These are phyloP conservation scores for Lepisosteus oculatus DNA, from an alignment of 2,113 vertebrate genomes.

Conservation along the genomic window DNA sequence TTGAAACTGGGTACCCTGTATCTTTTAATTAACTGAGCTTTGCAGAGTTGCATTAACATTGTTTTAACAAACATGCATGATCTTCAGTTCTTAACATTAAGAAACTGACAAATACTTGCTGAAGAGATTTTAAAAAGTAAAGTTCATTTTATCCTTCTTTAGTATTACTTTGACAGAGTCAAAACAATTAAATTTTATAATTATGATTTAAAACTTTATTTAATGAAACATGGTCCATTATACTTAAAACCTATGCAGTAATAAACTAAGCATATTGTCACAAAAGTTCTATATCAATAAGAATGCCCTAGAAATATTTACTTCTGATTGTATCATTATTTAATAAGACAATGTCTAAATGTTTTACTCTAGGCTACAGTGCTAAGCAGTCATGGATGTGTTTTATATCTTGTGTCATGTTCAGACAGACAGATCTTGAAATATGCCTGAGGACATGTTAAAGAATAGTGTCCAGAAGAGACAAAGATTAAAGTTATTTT, in stretches of 20 bases:
- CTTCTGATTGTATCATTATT: slow-evolving; percentile 34
- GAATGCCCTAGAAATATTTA: slow-evolving; percentile 24
- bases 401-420: slow-evolving; percentile 6
- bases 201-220: neutral
- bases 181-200: slow-evolving; percentile 28
- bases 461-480: too few relatives aligned
- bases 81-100: too few relatives aligned
- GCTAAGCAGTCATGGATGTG: slow-evolving; percentile 16
- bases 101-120: too few relatives aligned
- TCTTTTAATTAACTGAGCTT: too few relatives aligned
- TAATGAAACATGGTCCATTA: neutral
- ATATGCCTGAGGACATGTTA: neutral
- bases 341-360: slow-evolving; percentile 46
- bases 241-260: neutral
- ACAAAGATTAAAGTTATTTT: too few relatives aligned
- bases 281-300: slow-evolving; percentile 24
- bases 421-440: slow-evolving; percentile 8
- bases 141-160: slow-evolving; percentile 20
- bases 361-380: slow-evolving; percentile 27
- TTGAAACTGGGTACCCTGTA: too few relatives aligned
- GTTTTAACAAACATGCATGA: too few relatives aligned
- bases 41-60: too few relatives aligned
- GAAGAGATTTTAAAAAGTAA: too few relatives aligned
- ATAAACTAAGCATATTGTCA: slow-evolving; percentile 33
- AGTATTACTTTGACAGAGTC: slow-evolving; percentile 34